A percentile compares a stretch with the other conserved stretches of the same genome.
Conservation (phyloP, 2,797 vertebrate species). For the Myripristis murdjan region DNA sequence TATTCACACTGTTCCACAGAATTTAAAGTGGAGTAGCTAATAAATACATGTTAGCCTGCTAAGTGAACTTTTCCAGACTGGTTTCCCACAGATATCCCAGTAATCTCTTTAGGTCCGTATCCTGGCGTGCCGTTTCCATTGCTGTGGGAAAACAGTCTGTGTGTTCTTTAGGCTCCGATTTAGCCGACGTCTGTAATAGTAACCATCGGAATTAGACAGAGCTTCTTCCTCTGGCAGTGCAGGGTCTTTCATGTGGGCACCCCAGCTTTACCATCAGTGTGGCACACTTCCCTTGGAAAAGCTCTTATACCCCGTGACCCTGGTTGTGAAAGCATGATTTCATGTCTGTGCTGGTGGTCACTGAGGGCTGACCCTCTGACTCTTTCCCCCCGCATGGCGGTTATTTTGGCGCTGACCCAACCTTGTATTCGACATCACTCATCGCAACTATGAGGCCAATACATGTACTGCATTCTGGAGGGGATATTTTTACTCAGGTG, state of each 20-base stretch:
- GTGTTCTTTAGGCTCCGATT: conserved; percentile 81
- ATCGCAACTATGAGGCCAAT: conserved; percentile 34
- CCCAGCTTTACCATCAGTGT: conserved; percentile 57
- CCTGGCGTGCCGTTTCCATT: conserved; percentile 51
- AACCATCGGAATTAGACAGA: conserved; percentile 79
- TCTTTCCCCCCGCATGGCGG: conserved; percentile 23
- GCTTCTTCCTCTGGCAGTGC: conserved; percentile 66
- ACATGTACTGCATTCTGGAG: conserved; percentile 43
- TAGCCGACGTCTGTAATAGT: conserved; percentile 81
- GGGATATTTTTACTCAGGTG: conserved; percentile 67
- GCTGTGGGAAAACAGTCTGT: conserved; percentile 80
- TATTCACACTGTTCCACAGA: conserved; percentile 36
- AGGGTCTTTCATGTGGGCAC: conserved; percentile 80
- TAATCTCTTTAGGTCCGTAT: conserved; percentile 62
- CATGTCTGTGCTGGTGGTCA: conserved; percentile 11
- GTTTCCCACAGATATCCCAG: conserved; percentile 72
- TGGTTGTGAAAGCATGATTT: conserved; percentile 21
- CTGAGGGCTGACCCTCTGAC: conserved; percentile 20
- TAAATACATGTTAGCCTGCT: conserved; percentile 40
- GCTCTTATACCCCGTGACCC: conserved; percentile 62
- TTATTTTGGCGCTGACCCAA: conserved; percentile 48
- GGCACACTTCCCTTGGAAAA: conserved; percentile 47
- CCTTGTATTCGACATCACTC: conserved; percentile 52
- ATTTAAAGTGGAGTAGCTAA: conserved; percentile 27
- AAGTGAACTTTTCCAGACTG: conserved; percentile 64